phyloP scores from a whole-genome alignment of 1,140 invertebrate genomes.

The Batillaria attramentaria region DNA sequence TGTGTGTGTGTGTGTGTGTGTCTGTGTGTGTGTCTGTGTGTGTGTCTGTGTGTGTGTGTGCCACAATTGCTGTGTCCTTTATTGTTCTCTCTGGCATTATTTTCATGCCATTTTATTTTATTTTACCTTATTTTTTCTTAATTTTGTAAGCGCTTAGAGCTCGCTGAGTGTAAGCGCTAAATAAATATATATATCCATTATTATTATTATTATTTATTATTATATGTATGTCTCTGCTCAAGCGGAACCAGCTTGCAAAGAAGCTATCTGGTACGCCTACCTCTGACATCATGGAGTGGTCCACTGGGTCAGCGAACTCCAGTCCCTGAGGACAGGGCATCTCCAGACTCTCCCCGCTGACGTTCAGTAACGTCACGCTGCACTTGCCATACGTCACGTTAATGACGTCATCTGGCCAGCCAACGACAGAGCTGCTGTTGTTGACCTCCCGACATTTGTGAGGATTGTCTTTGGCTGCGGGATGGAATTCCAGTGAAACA shows the following conservation, averaged over 20 bases:
- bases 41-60: not conserved
- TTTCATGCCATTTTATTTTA: too few species aligned
- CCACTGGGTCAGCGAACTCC: slow-evolving; percentile 15
- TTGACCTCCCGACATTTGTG: slow-evolving; percentile 13
- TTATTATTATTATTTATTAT: not conserved
- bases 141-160: too few species aligned
- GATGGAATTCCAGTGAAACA: too few species aligned
- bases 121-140: too few species aligned
- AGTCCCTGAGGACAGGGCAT: slow-evolving; percentile 3
- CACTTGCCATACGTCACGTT: slow-evolving; percentile 21
- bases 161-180: too few species aligned
- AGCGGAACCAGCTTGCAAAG: not conserved
- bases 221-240: not conserved
- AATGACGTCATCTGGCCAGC: not conserved
- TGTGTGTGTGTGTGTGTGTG: not conserved
- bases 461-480: slow-evolving; percentile 3
- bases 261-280: not conserved
- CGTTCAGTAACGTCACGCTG: slow-evolving; percentile 20
- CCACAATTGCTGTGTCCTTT: too few species aligned
- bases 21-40: not conserved
- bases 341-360: not conserved
- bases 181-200: not conserved
- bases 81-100: too few species aligned
- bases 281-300: slow-evolving; percentile 21
- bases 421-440: not conserved